phyloP scores from a whole-genome alignment of 2,113 vertebrate species.

The Myiopsitta monachus region DNA sequence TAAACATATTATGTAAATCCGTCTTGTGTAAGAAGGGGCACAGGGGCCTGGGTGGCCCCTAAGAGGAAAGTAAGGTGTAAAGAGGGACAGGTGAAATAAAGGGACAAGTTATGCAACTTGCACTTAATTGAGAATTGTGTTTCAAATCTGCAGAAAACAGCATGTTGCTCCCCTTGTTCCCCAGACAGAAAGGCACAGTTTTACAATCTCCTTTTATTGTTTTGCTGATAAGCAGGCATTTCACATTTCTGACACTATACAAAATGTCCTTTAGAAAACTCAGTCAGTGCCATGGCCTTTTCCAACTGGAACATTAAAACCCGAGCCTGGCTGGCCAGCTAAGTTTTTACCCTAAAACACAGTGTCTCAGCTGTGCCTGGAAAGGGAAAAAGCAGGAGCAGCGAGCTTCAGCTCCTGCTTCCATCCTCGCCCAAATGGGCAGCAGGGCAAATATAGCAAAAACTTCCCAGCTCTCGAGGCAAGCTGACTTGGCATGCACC shows the following conservation, averaged over 20 bases:
- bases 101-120: neutral
- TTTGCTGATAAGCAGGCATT: slow-evolving; percentile 65
- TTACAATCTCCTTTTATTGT: slow-evolving; percentile 58
- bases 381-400: neutral
- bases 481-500: accelerated
- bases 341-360: neutral
- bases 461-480: neutral
- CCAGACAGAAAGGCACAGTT: slow-evolving; percentile 31
- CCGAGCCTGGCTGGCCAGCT: neutral
- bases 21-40: neutral
- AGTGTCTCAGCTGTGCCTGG: neutral
- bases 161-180: neutral
- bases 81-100: neutral
- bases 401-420: neutral
- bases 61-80: neutral
- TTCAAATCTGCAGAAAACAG: slow-evolving; percentile 44
- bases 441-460: neutral
- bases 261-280: slow-evolving; percentile 46
- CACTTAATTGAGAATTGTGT: neutral
- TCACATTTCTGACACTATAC: slow-evolving; percentile 24
- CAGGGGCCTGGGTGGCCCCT: accelerated
- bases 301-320: neutral
- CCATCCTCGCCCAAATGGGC: neutral
- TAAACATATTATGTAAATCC: too few species aligned
- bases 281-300: neutral